A percentile compares a stretch with the other conserved stretches of the same genome.
Conservation (phyloP, 2,888 invertebrate species). For the Xestia c-nigrum region DNA sequence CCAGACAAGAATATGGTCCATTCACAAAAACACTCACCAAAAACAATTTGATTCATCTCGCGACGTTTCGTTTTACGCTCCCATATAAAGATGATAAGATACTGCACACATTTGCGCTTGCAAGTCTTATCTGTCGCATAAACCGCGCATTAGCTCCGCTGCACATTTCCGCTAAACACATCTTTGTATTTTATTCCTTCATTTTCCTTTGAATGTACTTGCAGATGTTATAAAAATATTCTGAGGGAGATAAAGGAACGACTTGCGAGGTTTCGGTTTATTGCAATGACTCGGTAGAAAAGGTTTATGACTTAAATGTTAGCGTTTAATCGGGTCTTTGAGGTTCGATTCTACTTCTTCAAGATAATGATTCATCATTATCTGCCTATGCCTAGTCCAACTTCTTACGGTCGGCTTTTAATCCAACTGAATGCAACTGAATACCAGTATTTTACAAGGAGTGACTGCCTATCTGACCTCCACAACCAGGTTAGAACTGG, state of each 20-base stretch:
- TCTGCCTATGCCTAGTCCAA: neutral
- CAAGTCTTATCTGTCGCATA: conserved; percentile 83
- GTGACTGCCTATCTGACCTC: neutral
- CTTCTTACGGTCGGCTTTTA: neutral
- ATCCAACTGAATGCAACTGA: neutral
- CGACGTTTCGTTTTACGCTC: conserved; percentile 56
- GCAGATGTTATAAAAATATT: conserved; percentile 63
- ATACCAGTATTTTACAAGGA: neutral
- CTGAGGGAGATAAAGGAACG: conserved; percentile 63
- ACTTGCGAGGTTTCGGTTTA: conserved; percentile 9
- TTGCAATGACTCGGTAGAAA: conserved; percentile 38
- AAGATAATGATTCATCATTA: neutral
- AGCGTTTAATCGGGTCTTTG: conserved; percentile 10
- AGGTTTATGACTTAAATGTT: conserved; percentile 23
- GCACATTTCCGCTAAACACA: conserved; percentile 81
- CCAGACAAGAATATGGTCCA: neutral
- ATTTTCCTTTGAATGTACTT: conserved; percentile 77
- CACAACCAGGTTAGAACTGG: neutral
- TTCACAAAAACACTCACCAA: conserved; percentile 2
- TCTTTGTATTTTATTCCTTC: conserved; percentile 79
- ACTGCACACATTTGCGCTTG: conserved; percentile 82
- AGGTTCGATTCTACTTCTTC: neutral
- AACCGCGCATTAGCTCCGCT: conserved; percentile 85
- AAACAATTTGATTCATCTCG: conserved; percentile 50
- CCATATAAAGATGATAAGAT: conserved; percentile 72